These are phyloP conservation scores for Heliothis peltigera DNA, from an alignment of 2,888 invertebrate genomes.

Conservation along the genomic window DNA sequence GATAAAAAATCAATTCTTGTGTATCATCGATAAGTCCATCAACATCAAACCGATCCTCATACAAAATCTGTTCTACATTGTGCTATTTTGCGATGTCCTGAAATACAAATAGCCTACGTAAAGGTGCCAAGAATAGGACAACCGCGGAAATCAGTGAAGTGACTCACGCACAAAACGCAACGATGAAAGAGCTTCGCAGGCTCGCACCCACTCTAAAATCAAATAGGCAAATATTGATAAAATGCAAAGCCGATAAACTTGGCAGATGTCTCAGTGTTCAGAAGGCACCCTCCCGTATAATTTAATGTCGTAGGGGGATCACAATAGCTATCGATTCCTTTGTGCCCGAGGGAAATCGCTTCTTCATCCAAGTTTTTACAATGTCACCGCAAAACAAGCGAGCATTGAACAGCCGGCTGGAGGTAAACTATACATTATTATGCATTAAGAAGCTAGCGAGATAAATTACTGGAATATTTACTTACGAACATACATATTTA, in stretches of 20 bases:
- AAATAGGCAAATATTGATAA: constrained; percentile 85
- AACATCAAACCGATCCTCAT: background rate
- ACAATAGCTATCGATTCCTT: constrained; percentile 85
- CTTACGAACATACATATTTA: constrained; percentile 56
- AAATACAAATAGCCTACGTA: constrained; percentile 2
- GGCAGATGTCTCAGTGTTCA: constrained; percentile 80
- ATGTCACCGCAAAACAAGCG: constrained; percentile 74
- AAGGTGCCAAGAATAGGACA: constrained; percentile 22
- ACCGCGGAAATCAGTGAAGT: constrained; percentile 5
- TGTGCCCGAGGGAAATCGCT: constrained; percentile 77
- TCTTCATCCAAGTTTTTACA: constrained; percentile 73
- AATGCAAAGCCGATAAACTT: constrained; percentile 80
- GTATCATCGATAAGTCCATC: too few relatives aligned
- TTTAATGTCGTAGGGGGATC: constrained; percentile 83
- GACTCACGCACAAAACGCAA: constrained; percentile 30
- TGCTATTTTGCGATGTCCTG: background rate
- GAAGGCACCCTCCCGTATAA: constrained; percentile 80
- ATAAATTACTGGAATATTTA: constrained; percentile 58
- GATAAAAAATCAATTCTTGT: too few relatives aligned
- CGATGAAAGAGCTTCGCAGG: constrained; percentile 53
- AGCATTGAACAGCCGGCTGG: constrained; percentile 51
- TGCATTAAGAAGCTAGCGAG: constrained; percentile 52
- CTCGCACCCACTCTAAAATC: constrained; percentile 73
- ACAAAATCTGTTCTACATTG: background rate
- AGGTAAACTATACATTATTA: constrained; percentile 60